Conservation (phyloP, 35 echinoderm and acorn worm species). For the Amphiura filiformis region DNA sequence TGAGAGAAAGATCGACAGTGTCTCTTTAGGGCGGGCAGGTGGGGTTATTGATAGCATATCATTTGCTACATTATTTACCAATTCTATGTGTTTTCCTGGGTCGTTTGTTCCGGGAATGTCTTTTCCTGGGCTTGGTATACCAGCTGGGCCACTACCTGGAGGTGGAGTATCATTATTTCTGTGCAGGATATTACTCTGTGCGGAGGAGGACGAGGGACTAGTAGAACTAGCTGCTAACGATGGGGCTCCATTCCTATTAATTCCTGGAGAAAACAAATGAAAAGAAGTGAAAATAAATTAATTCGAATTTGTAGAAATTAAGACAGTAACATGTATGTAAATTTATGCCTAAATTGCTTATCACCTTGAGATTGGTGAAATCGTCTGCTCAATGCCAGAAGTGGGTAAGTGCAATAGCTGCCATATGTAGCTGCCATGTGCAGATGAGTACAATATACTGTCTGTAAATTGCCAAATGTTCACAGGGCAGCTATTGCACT, state of each 20-base stretch:
- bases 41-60: slow-evolving; percentile 62
- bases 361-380: too few relatives aligned
- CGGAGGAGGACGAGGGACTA: background rate
- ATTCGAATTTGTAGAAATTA: too few relatives aligned
- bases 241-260: background rate
- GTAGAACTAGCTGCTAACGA: background rate
- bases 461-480: too few relatives aligned
- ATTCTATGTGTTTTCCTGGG: background rate
- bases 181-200: background rate
- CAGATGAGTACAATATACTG: too few relatives aligned
- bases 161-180: background rate
- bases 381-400: too few relatives aligned
- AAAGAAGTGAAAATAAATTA: too few relatives aligned
- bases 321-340: too few relatives aligned
- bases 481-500: too few relatives aligned
- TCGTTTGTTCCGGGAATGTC: background rate
- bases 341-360: too few relatives aligned
- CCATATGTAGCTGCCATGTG: too few relatives aligned
- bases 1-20: slow-evolving; percentile 94
- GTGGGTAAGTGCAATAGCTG: too few relatives aligned
- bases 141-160: background rate
- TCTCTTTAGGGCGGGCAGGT: slow-evolving; percentile 80
- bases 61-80: slow-evolving; percentile 32
- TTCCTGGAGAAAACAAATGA: background rate
- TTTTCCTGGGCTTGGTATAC: background rate